Evolutionary conservation across 1,140 invertebrate species (phyloP), one percentile per base, ranked within the genome.

Genomic region (Lasaia peninsularis): DNA sequence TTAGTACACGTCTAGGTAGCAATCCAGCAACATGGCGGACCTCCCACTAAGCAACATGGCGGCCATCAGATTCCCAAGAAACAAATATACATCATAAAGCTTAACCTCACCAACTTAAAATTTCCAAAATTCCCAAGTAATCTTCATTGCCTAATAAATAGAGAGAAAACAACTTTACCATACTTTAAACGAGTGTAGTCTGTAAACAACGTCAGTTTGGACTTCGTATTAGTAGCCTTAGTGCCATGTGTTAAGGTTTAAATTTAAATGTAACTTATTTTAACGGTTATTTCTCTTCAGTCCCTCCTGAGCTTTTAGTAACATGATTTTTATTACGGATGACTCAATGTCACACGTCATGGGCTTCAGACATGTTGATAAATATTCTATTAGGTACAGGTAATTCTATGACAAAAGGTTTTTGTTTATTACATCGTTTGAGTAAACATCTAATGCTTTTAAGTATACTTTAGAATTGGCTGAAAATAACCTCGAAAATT

Each of bases 131-230:
- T 69, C 51, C 40, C 58, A 6, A 58, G 44, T 53, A 65, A 73
- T 68, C 62, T 67, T 62, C 60, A 71, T 69, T 48, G 62, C 64
- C 69, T 71, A 71, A 71, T 73, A 70, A 70, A 67, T 63, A 70
- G 56, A 59, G 58, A 65, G 59, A 63, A 28, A 28, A 28, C 60
- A 59, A 62, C 64, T 49, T 71, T 67, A 65, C 62, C 53, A 40
- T 49, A 58, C 49, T 69, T 61, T 58, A 58, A 64, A 60, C 60
- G 63, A 54, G 59, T 52, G 53, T 49, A 56, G 55, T 60, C 40
- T 55, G 34, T 52, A 33, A 28, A 52, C 32, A 32, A 52, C 20
- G 21, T 50, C 40, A n/a, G 21, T 51, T 28, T 55, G 21, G 5
- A 32, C 10, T 8, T 37, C 14, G 6, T 9, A 12, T 24, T 9